phyloP scores from a whole-genome alignment of 2,113 vertebrate genomes.

The Vimba vimba region DNA sequence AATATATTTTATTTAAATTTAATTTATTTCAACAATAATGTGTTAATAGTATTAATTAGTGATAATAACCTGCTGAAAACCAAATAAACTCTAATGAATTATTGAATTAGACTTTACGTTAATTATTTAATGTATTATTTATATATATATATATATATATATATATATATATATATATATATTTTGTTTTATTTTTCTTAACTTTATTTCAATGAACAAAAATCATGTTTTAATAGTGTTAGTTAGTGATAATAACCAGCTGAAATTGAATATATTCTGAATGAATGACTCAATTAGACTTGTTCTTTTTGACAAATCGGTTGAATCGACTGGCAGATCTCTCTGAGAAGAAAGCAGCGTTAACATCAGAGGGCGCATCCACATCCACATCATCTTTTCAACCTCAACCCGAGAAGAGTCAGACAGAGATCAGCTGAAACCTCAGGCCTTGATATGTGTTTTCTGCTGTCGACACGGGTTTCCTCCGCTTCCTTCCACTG shows the following conservation, averaged over 20 bases:
- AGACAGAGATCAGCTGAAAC: neutral
- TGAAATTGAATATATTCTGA: neutral
- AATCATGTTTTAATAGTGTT: neutral
- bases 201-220: neutral
- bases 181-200: no score
- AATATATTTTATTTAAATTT: neutral
- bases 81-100: no score
- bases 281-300: neutral
- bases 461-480: neutral
- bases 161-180: no score
- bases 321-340: neutral
- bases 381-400: neutral
- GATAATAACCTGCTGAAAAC: no score
- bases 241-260: neutral
- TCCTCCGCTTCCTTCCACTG: neutral
- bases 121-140: no score
- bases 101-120: no score
- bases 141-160: no score
- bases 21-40: neutral
- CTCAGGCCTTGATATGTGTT: neutral
- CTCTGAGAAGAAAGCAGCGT: neutral
- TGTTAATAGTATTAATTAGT: neutral
- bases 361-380: neutral
- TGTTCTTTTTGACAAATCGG: neutral
- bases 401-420: neutral